These are phyloP conservation scores for Drosophila punjabiensis DNA, from an alignment of 1,140 invertebrate genomes.

Conservation along the genomic window DNA sequence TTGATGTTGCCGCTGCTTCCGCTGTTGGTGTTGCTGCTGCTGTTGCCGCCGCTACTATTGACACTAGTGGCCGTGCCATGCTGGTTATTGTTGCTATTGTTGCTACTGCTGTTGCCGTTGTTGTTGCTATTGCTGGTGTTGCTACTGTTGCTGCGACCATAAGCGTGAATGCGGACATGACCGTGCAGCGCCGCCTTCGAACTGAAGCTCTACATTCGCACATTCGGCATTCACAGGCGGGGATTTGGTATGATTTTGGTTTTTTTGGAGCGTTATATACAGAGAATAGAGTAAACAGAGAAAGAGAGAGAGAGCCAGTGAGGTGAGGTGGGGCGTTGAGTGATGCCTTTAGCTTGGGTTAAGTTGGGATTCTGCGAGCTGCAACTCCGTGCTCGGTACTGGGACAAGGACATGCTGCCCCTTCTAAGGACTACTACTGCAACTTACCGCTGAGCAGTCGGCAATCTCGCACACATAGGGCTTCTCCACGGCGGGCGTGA, in stretches of 20 bases:
- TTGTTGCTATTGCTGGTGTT: conserved; percentile 55
- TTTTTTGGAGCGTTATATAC: conserved; percentile 57
- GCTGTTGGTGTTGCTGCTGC: conserved; percentile 9
- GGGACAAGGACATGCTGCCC: conserved; percentile 11
- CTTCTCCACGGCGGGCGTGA: conserved; percentile 75
- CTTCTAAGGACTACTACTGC: background rate
- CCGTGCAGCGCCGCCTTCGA: conserved; percentile 92
- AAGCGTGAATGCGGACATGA: conserved; percentile 90
- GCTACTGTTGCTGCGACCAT: conserved; percentile 73
- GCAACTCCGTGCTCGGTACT: conserved; percentile 14
- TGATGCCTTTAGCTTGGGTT: conserved; percentile 9
- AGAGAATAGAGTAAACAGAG: conserved; percentile 54
- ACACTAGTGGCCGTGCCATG: conserved; percentile 46
- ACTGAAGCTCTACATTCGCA: conserved; percentile 90
- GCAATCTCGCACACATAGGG: conserved; percentile 89
- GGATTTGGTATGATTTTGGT: conserved; percentile 20
- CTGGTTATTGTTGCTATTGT: conserved; percentile 51
- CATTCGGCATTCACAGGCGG: conserved; percentile 19
- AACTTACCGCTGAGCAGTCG: conserved; percentile 90
- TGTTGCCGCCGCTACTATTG: conserved; percentile 13
- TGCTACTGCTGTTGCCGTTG: conserved; percentile 40
- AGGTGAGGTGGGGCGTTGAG: conserved; percentile 16
- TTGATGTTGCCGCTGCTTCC: conserved; percentile 28
- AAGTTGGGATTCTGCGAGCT: conserved; percentile 1
- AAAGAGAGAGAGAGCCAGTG: conserved; percentile 23